Conservation (phyloP, 2,113 vertebrate species). For the Clinocottus analis region DNA sequence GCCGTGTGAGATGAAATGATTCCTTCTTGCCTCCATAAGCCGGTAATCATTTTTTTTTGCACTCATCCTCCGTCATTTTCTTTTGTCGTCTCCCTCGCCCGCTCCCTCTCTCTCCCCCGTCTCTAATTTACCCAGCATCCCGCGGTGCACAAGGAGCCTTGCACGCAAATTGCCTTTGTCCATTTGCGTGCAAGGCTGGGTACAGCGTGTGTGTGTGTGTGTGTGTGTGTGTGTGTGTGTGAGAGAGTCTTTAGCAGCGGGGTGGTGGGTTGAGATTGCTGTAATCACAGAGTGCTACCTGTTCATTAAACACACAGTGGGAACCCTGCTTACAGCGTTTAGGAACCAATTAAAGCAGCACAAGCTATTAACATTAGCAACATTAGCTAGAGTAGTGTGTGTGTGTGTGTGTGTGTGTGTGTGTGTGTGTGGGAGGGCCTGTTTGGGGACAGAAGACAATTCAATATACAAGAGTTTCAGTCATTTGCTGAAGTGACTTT, state of each 20-base stretch:
- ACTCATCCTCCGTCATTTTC: constrained; percentile 83
- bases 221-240: constrained; percentile 36
- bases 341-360: constrained; percentile 98
- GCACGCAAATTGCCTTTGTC: constrained; percentile 90
- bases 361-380: constrained; percentile 96
- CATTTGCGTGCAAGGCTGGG: constrained; percentile 62
- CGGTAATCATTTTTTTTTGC: constrained; percentile 70
- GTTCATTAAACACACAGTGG: constrained; percentile 99
- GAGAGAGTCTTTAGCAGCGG: constrained; percentile 71
- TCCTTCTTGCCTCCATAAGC: constrained; percentile 61
- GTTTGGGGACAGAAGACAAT: constrained; percentile 47
- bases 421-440: constrained; percentile 29
- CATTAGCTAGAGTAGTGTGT: constrained; percentile 56
- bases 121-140: constrained; percentile 90
- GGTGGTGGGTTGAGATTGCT: constrained; percentile 96
- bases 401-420: constrained; percentile 13
- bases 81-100: constrained; percentile 90
- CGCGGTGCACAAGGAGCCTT: constrained; percentile 91
- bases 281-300: constrained; percentile 99
- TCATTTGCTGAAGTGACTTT: constrained; percentile 27
- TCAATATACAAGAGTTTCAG: constrained; percentile 37
- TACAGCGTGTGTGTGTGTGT: constrained; percentile 33
- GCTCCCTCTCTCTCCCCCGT: constrained; percentile 86
- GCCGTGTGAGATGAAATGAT: constrained; percentile 58
- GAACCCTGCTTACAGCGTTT: constrained; percentile 95